Percentiles rank a stretch among this genome's conserved stretches.
These are phyloP conservation scores for Zootoca vivipara DNA, from an alignment of 2,113 vertebrate genomes.

Conservation along the genomic window DNA sequence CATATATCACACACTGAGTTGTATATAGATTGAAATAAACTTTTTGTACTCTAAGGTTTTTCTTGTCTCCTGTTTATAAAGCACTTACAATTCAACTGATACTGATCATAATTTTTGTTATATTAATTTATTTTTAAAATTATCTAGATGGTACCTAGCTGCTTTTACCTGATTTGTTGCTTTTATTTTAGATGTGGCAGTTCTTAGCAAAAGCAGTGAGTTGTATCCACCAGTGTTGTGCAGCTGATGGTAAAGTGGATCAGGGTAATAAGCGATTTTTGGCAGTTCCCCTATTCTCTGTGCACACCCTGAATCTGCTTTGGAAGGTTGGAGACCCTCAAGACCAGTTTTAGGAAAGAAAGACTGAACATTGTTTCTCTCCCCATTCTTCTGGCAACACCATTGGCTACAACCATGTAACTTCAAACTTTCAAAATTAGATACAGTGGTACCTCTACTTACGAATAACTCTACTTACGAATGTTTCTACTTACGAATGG, in stretches of 20 bases:
- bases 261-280: not conserved
- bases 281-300: too few relatives aligned
- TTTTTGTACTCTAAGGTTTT: conserved; percentile 59
- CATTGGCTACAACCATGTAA: too few relatives aligned
- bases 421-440: not conserved
- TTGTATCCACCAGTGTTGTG: not conserved
- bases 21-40: conserved; percentile 76
- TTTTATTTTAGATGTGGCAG: conserved; percentile 8
- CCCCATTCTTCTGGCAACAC: too few relatives aligned
- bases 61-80: conserved; percentile 61
- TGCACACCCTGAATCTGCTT: too few relatives aligned
- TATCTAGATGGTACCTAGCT: not conserved
- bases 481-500: too few relatives aligned
- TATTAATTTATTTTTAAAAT: not conserved
- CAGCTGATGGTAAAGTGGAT: not conserved
- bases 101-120: not conserved
- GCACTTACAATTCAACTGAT: conserved; percentile 9
- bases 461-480: too few relatives aligned
- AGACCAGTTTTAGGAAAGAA: too few relatives aligned
- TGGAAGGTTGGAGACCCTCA: too few relatives aligned
- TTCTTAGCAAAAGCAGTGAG: not conserved
- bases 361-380: too few relatives aligned
- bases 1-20: conserved; percentile 44
- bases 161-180: not conserved
- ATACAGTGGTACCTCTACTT: too few relatives aligned